These are phyloP conservation scores for Apamea anceps DNA, from an alignment of 2,888 invertebrate species.

Conservation along the genomic window DNA sequence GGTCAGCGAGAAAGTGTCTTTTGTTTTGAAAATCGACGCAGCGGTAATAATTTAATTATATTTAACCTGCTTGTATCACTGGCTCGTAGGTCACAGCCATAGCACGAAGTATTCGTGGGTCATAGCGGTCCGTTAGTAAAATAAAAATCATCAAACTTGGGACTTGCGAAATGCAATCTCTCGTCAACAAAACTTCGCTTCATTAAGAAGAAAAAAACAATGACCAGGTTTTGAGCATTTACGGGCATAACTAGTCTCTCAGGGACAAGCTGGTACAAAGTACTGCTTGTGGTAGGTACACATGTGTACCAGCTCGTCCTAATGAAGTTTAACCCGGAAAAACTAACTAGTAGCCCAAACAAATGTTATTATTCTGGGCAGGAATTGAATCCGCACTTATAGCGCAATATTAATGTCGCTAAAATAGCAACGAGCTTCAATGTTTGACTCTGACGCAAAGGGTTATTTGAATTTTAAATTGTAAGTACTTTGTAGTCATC, in stretches of 20 bases:
- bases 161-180: neutral
- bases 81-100: too few species aligned
- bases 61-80: too few species aligned
- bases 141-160: neutral
- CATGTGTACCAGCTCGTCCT: too few species aligned
- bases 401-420: neutral
- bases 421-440: neutral
- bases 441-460: neutral
- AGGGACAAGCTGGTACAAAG: too few species aligned
- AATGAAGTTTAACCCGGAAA: neutral
- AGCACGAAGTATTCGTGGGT: neutral
- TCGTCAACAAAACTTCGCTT: neutral
- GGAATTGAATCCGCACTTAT: neutral
- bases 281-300: too few species aligned
- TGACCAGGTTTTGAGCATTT: too few species aligned
- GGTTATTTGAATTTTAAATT: neutral
- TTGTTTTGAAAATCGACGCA: too few species aligned
- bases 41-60: too few species aligned
- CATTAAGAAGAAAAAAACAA: neutral
- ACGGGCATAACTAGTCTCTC: neutral
- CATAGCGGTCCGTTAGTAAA: neutral
- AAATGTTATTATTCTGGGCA: neutral
- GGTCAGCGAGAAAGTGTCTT: too few species aligned
- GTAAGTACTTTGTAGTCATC: neutral
- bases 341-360: neutral